Evolutionary conservation across 2,113 vertebrate genomes (phyloP), one percentile per base, ranked within the genome.

Genomic region (Amblyornis subalaris): DNA sequence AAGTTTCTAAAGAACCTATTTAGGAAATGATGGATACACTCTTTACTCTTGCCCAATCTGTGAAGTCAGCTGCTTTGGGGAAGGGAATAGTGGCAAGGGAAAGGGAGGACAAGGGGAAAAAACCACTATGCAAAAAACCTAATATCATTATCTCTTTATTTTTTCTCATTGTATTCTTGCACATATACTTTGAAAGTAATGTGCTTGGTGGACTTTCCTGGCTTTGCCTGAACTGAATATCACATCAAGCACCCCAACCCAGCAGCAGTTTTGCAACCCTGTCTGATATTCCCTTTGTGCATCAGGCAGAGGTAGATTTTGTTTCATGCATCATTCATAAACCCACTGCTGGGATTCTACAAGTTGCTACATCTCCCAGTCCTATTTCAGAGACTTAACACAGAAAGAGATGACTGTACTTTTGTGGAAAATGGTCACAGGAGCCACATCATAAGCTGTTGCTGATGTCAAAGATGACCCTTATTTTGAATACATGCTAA

Each of bases 291-390:
- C 88, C 94, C 77, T 96, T 85, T 90, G 73, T 91, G 73, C 4
- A 1, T 45, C 36, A 77, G 66, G 72, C 23, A 33, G 77, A 86
- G 73, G 64, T 82, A 81, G 53, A 70, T 91, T 96, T 96, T 88
- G 85, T 91, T 96, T 97, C 67, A 97, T 91, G 62, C 79, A 95
- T 97, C 89, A 93, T 95, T 96, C 92, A 96, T 96, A 93, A 96
- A 91, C 50, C 73, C 24, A 90, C 79, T 80, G 74, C 91, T 93
- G 38, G 79, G 86, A 90, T 88, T 91, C 90, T 86, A 90, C 38
- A 76, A 85, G 82, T 85, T 12, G 1, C 50, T 94, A 70, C 73
- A 75, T 88, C 74, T 93, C 87, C 87, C 72, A 78, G 51, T 79
- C 50, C 66, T 90, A 33, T 35, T 55, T 65, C 61, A 88, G 55